Conservation (phyloP, 2,113 vertebrate species). For the Antennarius striatus region DNA sequence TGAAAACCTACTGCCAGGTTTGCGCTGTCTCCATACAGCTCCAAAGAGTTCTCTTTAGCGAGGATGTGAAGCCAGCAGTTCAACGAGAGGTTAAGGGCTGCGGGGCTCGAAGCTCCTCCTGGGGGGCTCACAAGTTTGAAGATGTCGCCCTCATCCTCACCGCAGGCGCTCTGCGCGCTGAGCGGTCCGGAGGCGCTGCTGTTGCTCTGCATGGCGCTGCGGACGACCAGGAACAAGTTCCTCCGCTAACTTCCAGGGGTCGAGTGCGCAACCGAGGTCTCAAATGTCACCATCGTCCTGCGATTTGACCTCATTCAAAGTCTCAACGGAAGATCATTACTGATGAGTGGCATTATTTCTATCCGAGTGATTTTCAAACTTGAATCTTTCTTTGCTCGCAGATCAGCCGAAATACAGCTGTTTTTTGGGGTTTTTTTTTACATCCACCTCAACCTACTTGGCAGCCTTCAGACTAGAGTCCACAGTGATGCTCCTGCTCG, state of each 20-base stretch:
- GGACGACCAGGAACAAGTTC: background rate
- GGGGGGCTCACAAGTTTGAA: conserved; percentile 53
- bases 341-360: too few relatives aligned
- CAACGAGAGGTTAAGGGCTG: conserved; percentile 71
- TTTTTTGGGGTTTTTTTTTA: too few relatives aligned
- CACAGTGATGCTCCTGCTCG: conserved; percentile 4
- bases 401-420: too few relatives aligned
- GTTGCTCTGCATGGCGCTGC: conserved; percentile 65
- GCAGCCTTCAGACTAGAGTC: background rate
- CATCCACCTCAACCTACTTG: background rate
- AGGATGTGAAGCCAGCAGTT: conserved; percentile 81
- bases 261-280: too few relatives aligned
- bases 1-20: conserved; percentile 67
- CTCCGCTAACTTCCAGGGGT: conserved; percentile 21
- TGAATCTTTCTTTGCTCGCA: background rate
- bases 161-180: conserved; percentile 47
- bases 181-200: conserved; percentile 43
- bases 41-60: conserved; percentile 71
- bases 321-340: too few relatives aligned
- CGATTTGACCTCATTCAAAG: too few relatives aligned
- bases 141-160: conserved; percentile 55
- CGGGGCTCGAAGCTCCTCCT: conserved; percentile 36
- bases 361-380: background rate
- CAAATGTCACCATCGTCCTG: too few relatives aligned
- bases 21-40: conserved; percentile 71